Base-by-base conservation (phyloP, 1,140 invertebrate genomes). In the Platyscapa corneri region DNA sequence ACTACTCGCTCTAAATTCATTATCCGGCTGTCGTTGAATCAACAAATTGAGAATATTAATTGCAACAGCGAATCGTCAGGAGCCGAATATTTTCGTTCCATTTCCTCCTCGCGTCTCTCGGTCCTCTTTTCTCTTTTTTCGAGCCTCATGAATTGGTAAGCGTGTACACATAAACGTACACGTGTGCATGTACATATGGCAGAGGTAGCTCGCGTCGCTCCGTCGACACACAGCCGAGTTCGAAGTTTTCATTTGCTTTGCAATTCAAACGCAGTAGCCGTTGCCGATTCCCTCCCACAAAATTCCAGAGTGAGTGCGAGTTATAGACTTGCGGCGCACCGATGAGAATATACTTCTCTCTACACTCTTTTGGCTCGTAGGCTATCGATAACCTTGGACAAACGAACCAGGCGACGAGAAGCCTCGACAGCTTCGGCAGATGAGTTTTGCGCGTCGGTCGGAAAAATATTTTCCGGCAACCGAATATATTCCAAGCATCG, bases 241-340 rank as follows among this genome's bases (percentile, higher is more conserved):
- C 78, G 32, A 74, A 82, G 87, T 87, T 89, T 88, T 87, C 88
- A 86, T 88, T 86, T 87, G 84, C 86, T 89, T 89, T 89, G 87
- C 87, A 88, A 89, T 87, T 88, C 88, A 89, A 89, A 88, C 78
- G 49, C 83, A 53, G 23, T 60, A 60, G 64, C 64, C n/a, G 74
- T 42, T 64, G 39, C 75, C 27, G 64, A 83, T 84, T 76, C 79
- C 79, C 76, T 60, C 86, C 78, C 76, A 76, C 85, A 84, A 56
- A 78, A 72, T 60, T 42, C 34, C 20, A 30, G n/a, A 67, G 30
- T 16, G 30, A 37, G 8, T 20, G 16, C 67, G 34, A 70, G 34
- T 39, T 70, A 46, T 75, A 46, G 3, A 30, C 7, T n/a, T 46
- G 72, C 72, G 39, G 72, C 34, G n/a, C 49, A 20, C n/a, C 75